phyloP scores from a whole-genome alignment of 2,113 vertebrate species.

The Spilogale gracilis region DNA sequence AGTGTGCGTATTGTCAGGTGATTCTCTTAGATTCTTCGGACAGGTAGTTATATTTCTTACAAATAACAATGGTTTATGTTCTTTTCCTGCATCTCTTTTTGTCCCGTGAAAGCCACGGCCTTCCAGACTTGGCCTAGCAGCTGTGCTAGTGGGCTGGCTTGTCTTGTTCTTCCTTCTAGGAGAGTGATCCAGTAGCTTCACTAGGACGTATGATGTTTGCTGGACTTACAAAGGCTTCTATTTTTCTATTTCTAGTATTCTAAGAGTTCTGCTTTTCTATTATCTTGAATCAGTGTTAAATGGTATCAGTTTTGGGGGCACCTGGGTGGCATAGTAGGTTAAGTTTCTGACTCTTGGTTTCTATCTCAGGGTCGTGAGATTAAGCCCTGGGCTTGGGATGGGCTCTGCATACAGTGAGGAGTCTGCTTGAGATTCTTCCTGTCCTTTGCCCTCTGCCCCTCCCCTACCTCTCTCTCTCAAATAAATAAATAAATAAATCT shows the following conservation, averaged over 20 bases:
- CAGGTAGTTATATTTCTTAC: background rate
- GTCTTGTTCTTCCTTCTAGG: background rate
- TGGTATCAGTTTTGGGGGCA: background rate
- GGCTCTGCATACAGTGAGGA: background rate
- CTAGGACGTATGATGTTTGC: background rate
- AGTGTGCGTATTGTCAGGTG: background rate
- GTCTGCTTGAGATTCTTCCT: background rate
- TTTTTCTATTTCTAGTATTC: background rate
- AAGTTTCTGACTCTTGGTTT: background rate
- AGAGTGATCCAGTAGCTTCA: background rate
- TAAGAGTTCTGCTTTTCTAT: background rate
- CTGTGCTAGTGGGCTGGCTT: accelerated
- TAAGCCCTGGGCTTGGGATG: accelerated
- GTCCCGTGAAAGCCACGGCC: background rate
- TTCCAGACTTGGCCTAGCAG: accelerated
- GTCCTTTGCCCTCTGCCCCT: background rate
- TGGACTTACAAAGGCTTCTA: background rate
- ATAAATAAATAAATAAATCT: background rate
- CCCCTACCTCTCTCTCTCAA: background rate
- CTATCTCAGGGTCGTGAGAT: background rate
- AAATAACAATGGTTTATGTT: background rate
- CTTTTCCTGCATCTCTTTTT: background rate
- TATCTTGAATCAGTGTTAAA: background rate
- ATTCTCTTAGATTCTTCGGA: background rate
- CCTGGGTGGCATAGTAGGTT: background rate